Percentiles rank a stretch among this genome's conserved stretches.
phyloP scores from a whole-genome alignment of 2,113 vertebrate species.

The Platichthys flesus region DNA sequence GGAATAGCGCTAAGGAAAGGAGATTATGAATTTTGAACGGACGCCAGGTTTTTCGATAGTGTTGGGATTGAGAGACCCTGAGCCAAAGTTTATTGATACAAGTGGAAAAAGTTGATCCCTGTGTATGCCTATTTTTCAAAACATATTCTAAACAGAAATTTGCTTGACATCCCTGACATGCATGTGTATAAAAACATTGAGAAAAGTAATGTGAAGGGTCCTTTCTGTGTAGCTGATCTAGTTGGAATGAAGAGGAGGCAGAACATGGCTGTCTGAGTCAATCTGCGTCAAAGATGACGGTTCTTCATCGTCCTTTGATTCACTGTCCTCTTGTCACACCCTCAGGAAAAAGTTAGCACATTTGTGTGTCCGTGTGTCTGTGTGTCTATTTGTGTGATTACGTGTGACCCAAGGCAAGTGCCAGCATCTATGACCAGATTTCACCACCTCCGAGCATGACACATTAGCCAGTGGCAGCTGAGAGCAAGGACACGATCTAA shows the following conservation, averaged over 20 bases:
- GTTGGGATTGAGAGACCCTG: no score
- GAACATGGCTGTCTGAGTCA: conserved; percentile 56
- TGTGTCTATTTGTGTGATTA: conserved; percentile 5
- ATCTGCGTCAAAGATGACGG: conserved; percentile 66
- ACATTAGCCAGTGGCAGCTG: conserved; percentile 70
- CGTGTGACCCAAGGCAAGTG: conserved; percentile 50
- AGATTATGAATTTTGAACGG: no score
- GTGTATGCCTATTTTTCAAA: neutral
- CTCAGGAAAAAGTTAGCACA: conserved; percentile 62
- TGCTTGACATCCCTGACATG: neutral
- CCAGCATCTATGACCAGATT: conserved; percentile 65
- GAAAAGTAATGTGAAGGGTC: conserved; percentile 8
- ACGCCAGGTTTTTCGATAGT: no score
- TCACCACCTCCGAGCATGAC: conserved; percentile 60
- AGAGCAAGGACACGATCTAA: conserved; percentile 70
- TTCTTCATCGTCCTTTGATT: conserved; percentile 67
- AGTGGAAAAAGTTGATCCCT: no score
- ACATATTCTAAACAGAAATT: neutral
- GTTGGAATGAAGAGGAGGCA: conserved; percentile 20
- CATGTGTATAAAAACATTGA: neutral
- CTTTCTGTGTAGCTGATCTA: conserved; percentile 8
- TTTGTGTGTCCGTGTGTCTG: conserved; percentile 28
- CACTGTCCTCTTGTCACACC: conserved; percentile 65
- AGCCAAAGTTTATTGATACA: no score
- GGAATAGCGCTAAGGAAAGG: no score